Evolutionary conservation across 1,140 invertebrate genomes (phyloP).

Genomic region (Trissolcus basalis): DNA sequence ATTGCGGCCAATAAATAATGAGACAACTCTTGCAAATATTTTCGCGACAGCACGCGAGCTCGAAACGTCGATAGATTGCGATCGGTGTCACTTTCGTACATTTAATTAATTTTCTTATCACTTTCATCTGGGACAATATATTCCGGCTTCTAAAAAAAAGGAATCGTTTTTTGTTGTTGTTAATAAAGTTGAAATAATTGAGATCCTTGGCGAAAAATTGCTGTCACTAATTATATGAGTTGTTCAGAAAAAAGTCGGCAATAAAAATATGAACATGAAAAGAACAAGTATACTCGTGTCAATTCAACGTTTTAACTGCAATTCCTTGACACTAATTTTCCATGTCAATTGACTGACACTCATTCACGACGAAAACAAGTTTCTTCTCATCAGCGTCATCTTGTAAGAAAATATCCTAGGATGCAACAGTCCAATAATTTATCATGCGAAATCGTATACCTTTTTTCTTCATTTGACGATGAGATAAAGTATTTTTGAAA

Average conservation of each 20-base stretch:
- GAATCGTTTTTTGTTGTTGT: no score
- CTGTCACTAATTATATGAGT: no score
- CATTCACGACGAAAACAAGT: slow-evolving; percentile 2
- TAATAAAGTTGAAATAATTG: no score
- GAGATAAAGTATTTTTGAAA: no score
- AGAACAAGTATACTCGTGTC: slow-evolving; percentile 4
- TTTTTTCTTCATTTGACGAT: no score
- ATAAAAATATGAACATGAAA: no score
- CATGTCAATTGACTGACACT: slow-evolving; percentile 32
- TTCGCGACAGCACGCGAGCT: background rate
- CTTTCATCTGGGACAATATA: background rate
- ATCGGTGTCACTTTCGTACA: background rate
- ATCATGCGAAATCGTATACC: no score
- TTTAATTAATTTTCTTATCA: slow-evolving; percentile 13
- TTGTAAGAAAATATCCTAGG: no score
- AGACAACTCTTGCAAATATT: slow-evolving; percentile 3
- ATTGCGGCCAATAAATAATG: slow-evolving; percentile 23
- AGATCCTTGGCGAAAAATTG: no score
- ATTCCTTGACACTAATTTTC: slow-evolving; percentile 39
- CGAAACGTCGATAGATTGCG: slow-evolving; percentile 12
- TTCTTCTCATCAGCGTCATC: background rate
- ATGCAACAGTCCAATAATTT: no score
- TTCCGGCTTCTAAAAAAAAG: background rate
- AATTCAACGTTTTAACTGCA: slow-evolving; percentile 11
- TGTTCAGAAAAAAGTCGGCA: no score